Evolutionary conservation across 2,888 invertebrate species (phyloP).

Genomic region (Oligia fasciuncula): DNA sequence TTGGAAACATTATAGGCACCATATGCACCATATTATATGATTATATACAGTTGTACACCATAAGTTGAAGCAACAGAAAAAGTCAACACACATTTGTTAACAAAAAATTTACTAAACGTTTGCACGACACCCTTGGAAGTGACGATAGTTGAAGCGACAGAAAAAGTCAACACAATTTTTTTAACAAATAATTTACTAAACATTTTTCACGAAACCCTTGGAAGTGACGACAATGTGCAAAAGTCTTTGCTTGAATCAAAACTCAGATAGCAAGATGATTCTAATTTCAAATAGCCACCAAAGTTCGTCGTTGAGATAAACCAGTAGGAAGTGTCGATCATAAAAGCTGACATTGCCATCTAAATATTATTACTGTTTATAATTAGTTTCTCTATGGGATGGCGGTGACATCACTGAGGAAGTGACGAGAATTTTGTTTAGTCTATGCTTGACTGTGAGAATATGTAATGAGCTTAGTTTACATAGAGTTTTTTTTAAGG

Average conservation of each 20-base stretch:
- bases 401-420: conserved; percentile 47
- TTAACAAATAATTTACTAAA: too few relatives aligned
- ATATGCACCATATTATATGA: too few relatives aligned
- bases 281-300: not conserved
- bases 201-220: too few relatives aligned
- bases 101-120: too few relatives aligned
- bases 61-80: too few relatives aligned
- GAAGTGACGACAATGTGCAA: not conserved
- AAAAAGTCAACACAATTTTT: too few relatives aligned
- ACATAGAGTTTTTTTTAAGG: not conserved
- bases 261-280: not conserved
- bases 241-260: not conserved
- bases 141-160: too few relatives aligned
- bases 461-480: conserved; percentile 33
- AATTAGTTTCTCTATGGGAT: conserved; percentile 44
- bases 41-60: too few relatives aligned
- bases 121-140: not conserved
- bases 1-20: too few relatives aligned
- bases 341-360: conserved; percentile 51
- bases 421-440: conserved; percentile 46
- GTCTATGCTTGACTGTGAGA: conserved; percentile 48
- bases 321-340: conserved; percentile 34
- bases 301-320: not conserved
- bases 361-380: conserved; percentile 55
- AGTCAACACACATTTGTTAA: too few relatives aligned